Conservation (phyloP, 2,797 vertebrate genomes). For the Leuciscus waleckii region DNA sequence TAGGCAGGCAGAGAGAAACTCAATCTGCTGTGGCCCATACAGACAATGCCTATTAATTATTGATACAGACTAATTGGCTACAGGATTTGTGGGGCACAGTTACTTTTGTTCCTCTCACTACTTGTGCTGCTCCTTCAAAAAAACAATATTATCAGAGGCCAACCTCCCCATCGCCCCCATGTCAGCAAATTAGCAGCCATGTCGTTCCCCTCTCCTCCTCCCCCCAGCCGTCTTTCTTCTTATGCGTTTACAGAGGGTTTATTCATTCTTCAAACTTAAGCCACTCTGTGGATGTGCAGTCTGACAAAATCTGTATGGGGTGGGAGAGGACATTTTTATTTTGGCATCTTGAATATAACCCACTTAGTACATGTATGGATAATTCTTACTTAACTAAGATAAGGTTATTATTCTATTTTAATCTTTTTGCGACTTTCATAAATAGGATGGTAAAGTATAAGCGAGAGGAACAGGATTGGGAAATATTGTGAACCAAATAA, state of each 20-base stretch:
- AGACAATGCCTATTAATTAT: conserved; percentile 91
- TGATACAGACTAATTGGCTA: conserved; percentile 97
- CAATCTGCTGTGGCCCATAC: conserved; percentile 79
- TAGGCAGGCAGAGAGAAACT: conserved; percentile 84
- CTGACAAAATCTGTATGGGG: conserved; percentile 66
- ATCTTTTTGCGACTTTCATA: neutral
- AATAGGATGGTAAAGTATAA: neutral
- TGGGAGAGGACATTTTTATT: no score
- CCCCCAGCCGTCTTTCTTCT: conserved; percentile 32
- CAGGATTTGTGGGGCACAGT: conserved; percentile 88
- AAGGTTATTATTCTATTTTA: neutral
- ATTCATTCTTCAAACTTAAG: conserved; percentile 64
- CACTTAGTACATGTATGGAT: neutral
- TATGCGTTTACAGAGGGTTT: conserved; percentile 63
- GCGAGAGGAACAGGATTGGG: neutral
- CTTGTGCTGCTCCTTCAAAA: conserved; percentile 78
- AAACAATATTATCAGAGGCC: conserved; percentile 78
- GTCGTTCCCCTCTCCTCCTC: conserved; percentile 66
- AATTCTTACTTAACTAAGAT: neutral
- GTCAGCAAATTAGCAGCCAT: conserved; percentile 81
- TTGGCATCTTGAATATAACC: neutral
- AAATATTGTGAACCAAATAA: neutral
- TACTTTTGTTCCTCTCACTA: conserved; percentile 81
- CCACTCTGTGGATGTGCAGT: conserved; percentile 44
- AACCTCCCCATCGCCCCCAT: conserved; percentile 70